Conservation (phyloP, 2,797 vertebrate species). For the Diglossa cyanea region DNA sequence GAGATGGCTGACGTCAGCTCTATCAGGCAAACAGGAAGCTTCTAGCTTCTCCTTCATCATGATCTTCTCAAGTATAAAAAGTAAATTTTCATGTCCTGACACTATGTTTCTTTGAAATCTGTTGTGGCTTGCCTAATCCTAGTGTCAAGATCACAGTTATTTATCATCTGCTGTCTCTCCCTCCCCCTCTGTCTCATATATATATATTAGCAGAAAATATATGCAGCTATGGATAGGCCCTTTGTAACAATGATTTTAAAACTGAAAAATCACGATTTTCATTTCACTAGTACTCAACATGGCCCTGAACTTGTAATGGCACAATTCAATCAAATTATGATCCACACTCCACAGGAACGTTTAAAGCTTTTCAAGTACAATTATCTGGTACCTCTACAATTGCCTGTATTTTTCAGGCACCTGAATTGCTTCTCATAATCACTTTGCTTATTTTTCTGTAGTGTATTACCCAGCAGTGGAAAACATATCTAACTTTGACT, state of each 20-base stretch:
- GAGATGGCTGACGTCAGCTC: not conserved
- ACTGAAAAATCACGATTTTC: not conserved
- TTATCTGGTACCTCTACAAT: not conserved
- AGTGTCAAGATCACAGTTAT: not conserved
- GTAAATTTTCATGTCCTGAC: not conserved
- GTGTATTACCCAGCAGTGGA: not conserved
- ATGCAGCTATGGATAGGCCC: not conserved
- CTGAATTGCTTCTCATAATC: not conserved
- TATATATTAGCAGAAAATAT: not conserved
- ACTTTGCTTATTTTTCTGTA: not conserved
- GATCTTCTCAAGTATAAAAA: not conserved
- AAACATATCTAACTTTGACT: not conserved
- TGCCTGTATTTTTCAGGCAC: not conserved
- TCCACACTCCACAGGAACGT: not conserved
- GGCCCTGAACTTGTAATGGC: not conserved
- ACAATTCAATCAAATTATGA: not conserved
- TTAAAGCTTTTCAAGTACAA: not conserved
- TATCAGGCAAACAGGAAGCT: not conserved
- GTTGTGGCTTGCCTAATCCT: not conserved
- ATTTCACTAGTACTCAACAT: not conserved
- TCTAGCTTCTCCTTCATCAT: not conserved
- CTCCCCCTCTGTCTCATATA: not conserved
- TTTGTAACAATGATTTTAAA: not conserved
- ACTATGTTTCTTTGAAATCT: not conserved
- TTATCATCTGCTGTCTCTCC: not conserved